phyloP scores from a whole-genome alignment of 2,888 invertebrate genomes.

The Ariolimax columbianus region DNA sequence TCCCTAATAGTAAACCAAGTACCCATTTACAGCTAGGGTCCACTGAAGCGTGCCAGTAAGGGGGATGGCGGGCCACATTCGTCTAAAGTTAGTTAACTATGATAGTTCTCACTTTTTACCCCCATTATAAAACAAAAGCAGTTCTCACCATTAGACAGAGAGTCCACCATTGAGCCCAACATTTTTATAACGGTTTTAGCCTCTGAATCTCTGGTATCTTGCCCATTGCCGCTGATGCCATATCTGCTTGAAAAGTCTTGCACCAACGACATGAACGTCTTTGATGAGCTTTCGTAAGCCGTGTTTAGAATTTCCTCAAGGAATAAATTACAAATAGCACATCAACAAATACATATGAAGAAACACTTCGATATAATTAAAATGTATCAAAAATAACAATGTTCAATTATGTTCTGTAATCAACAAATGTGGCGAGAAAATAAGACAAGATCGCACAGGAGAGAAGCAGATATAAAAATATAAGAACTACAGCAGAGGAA shows the following conservation, averaged over 20 bases:
- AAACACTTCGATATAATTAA: background rate
- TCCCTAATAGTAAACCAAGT: too few species aligned
- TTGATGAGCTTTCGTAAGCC: background rate
- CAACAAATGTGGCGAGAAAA: too few species aligned
- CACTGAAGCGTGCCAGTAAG: too few species aligned
- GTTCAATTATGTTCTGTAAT: too few species aligned
- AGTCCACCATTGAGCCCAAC: background rate
- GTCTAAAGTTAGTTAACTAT: too few species aligned
- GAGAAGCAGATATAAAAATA: too few species aligned
- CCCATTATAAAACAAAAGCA: background rate
- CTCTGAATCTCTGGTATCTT: constrained; percentile 2
- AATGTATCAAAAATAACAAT: background rate
- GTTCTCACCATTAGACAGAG: constrained; percentile 8
- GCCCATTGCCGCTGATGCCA: background rate
- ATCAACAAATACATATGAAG: background rate
- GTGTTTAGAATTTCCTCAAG: background rate
- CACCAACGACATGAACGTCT: constrained; percentile 4
- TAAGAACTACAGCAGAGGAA: too few species aligned
- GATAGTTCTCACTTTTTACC: too few species aligned
- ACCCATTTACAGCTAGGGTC: too few species aligned
- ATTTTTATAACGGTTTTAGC: background rate
- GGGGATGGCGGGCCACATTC: too few species aligned
- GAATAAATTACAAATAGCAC: background rate
- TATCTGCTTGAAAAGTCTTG: constrained; percentile 15
- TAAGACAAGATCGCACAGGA: too few species aligned